Evolutionary conservation across 2,113 vertebrate species (phyloP).

Genomic region (Engraulis encrasicolus): DNA sequence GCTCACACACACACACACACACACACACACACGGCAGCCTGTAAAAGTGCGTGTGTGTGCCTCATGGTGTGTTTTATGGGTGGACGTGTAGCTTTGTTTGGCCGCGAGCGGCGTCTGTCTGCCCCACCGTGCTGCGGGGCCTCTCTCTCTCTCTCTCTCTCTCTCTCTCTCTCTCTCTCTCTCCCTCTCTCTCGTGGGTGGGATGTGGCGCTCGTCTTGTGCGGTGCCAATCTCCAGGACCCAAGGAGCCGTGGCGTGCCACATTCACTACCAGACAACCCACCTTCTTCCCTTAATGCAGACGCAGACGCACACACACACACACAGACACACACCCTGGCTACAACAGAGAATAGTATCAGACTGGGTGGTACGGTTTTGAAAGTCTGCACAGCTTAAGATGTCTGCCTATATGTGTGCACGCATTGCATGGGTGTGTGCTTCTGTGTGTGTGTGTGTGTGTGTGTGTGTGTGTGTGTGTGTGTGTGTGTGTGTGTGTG

Average conservation of each 20-base stretch:
- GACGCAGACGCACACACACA: not conserved
- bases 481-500: not conserved
- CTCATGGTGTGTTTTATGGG: not conserved
- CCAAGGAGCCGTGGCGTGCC: not conserved
- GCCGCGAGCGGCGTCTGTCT: not conserved
- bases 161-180: too few relatives aligned
- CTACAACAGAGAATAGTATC: not conserved
- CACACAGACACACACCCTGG: not conserved
- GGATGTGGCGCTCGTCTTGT: not conserved
- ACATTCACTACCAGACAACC: conserved; percentile 4
- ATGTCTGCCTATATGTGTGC: not conserved
- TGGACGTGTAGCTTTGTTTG: not conserved
- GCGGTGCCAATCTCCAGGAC: not conserved
- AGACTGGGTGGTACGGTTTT: conserved; percentile 3
- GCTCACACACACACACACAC: not conserved
- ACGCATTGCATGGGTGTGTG: not conserved
- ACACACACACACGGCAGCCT: not conserved
- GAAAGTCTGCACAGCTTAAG: not conserved
- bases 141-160: too few relatives aligned
- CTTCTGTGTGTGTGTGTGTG: not conserved
- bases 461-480: not conserved
- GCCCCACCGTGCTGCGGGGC: too few relatives aligned
- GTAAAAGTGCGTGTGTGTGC: not conserved
- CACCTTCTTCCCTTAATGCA: not conserved
- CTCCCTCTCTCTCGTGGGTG: not conserved